Evolutionary conservation across 2,888 invertebrate genomes (phyloP), one percentile per base, ranked within the genome.

Genomic region (Ferrisia virgata): DNA sequence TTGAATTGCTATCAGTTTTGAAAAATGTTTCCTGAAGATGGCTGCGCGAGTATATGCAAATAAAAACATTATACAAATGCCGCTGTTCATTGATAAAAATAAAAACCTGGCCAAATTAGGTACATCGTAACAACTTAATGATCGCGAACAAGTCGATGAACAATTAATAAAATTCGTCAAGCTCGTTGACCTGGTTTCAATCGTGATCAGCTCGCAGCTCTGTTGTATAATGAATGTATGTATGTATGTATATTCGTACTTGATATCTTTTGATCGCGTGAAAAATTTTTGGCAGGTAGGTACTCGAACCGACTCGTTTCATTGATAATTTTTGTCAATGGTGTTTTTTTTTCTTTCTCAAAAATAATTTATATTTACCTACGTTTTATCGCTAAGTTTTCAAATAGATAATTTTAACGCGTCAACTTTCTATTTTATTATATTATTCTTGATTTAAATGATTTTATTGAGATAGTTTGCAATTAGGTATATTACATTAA

Each of bases 111-210:
- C 28, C 28, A 64, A 64, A 64, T 64, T 64, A 64, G 28, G 28
- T 28, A 64, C 58, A 64, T 64, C 58, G 22, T 64, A 64, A 64
- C 58, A 11, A 64, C 28, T 64, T 28, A 28, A 64, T 64, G 58
- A 64, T 64, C 58, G 47, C 47, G 28, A 28, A n/a, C 28, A 11
- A 25, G 13, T 28, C 28, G 58, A 64, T 64, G 58, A 28, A 28
- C 28, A 64, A 64, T 64, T 64, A 64, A 64, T 64, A 64, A 64
- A 64, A 64, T 64, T 64, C 28, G 58, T 28, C 58, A 64, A 64
- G 58, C 58, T 28, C 58, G 58, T 64, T 64, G 58, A 64, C 58
- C 58, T 64, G 58, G 58, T 64, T 64, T 64, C 11, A 64, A 64
- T 64, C 47, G 47, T 28, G 58, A 64, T 64, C 58, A 28, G 28